Evolutionary conservation across 2,113 vertebrate genomes (phyloP).

Genomic region (Syngnathus scovelli): DNA sequence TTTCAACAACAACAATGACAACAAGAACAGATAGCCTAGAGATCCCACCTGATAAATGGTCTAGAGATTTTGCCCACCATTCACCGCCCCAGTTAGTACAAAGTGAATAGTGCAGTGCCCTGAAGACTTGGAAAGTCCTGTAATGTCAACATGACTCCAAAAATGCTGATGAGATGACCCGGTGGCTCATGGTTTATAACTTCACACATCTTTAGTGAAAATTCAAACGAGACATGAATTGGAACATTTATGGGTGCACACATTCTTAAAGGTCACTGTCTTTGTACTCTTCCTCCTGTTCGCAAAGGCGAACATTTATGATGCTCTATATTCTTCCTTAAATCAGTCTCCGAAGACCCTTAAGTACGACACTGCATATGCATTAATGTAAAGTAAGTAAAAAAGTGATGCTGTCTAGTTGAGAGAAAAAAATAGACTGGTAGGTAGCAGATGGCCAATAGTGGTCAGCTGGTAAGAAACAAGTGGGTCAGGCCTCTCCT

Average conservation of each 20-base stretch:
- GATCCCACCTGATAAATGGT: background rate
- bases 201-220: background rate
- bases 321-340: background rate
- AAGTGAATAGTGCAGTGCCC: background rate
- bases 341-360: background rate
- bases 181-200: background rate
- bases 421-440: slow-evolving; percentile 2
- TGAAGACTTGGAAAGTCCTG: background rate
- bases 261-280: slow-evolving; percentile 1
- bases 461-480: slow-evolving; percentile 61
- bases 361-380: background rate
- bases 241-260: background rate
- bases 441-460: slow-evolving; percentile 65
- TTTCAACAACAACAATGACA: background rate
- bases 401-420: background rate
- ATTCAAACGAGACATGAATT: background rate
- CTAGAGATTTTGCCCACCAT: background rate
- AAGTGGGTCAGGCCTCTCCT: slow-evolving; percentile 52
- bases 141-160: background rate
- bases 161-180: slow-evolving; percentile 4
- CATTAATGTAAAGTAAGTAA: background rate
- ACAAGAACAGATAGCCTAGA: background rate
- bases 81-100: background rate
- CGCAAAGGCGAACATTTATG: background rate
- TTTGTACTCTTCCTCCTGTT: background rate